Evolutionary conservation across 1,140 invertebrate species (phyloP).

Genomic region (Pogonognathellus flavescens): DNA sequence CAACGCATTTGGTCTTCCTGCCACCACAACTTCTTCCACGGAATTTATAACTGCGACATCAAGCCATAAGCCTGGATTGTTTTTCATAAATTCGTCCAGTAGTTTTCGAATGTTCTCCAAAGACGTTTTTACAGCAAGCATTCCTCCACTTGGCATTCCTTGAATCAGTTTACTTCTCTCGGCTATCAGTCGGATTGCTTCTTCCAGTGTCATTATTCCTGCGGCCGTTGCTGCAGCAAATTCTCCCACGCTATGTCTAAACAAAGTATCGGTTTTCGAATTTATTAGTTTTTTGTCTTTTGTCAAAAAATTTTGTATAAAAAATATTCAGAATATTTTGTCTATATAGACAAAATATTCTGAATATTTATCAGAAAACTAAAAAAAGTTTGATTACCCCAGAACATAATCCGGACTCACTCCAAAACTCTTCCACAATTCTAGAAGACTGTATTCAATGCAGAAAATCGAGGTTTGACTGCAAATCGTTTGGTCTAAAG

Average conservation of each 20-base stretch:
- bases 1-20: not conserved
- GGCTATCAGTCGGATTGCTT: constrained; percentile 52
- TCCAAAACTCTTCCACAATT: constrained; percentile 60
- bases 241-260: constrained; percentile 62
- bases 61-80: constrained; percentile 14
- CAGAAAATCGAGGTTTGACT: constrained; percentile 62
- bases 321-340: too few relatives aligned
- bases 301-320: too few relatives aligned
- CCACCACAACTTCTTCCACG: constrained; percentile 52
- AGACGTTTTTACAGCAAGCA: constrained; percentile 58
- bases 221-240: constrained; percentile 55
- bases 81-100: constrained; percentile 39
- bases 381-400: too few relatives aligned
- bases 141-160: constrained; percentile 40
- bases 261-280: too few relatives aligned
- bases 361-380: too few relatives aligned
- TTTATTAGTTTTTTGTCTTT: too few relatives aligned
- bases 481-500: constrained; percentile 54
- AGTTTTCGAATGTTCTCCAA: constrained; percentile 1
- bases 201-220: constrained; percentile 55
- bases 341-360: too few relatives aligned
- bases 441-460: constrained; percentile 55
- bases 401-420: constrained; percentile 55
- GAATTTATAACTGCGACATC: constrained; percentile 57
- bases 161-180: constrained; percentile 55